These are phyloP conservation scores for Myotis yumanensis DNA, from an alignment of 2,113 vertebrate species.

Conservation along the genomic window DNA sequence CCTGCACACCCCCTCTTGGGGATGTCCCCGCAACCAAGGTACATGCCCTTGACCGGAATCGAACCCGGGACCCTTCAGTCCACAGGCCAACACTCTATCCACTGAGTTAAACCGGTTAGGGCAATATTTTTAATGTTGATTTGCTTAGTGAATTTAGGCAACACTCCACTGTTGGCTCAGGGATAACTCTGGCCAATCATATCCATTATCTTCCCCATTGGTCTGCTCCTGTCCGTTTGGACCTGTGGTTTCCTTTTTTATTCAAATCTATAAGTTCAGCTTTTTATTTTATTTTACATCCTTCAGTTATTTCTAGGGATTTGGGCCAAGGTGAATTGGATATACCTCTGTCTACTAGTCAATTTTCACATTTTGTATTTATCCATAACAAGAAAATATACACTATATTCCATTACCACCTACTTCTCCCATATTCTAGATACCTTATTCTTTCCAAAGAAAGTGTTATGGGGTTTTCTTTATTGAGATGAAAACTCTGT, in stretches of 20 bases:
- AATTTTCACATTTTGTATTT: neutral
- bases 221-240: neutral
- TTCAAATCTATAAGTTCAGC: neutral
- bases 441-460: neutral
- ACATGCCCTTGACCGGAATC: too few relatives aligned
- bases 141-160: neutral
- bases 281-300: neutral
- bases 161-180: neutral
- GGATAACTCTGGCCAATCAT: neutral
- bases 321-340: neutral
- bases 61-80: too few relatives aligned
- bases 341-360: neutral
- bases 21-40: too few relatives aligned
- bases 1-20: too few relatives aligned
- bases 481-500: neutral
- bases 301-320: neutral
- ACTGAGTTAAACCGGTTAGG: too few relatives aligned
- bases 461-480: neutral
- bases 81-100: too few relatives aligned
- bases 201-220: neutral
- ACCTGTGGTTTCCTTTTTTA: neutral
- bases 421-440: neutral
- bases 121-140: neutral
- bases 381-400: neutral
- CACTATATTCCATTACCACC: neutral